Percentiles rank a stretch among this genome's conserved stretches.
phyloP scores from a whole-genome alignment of 2,113 vertebrate genomes.

The rat (Rattus norvegicus) region GRCr8 NC_086028.1:92358501-92359000 shows the following conservation, averaged over 20 bases:
- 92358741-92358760: slow-evolving; percentile 89
- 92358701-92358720: slow-evolving; percentile 84
- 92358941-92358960: slow-evolving; percentile 90
- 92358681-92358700: slow-evolving; percentile 72
- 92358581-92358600: slow-evolving; percentile 39
- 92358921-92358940: slow-evolving; percentile 93
- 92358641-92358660: slow-evolving; percentile 79
- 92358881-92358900: slow-evolving; percentile 92
- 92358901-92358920: slow-evolving; percentile 89
- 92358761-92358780: slow-evolving; percentile 89
- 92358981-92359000: slow-evolving; percentile 88
- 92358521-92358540: slow-evolving; percentile 52
- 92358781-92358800: slow-evolving; percentile 83
- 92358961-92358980: slow-evolving; percentile 89
- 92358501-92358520: slow-evolving; percentile 25
- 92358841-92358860: slow-evolving; percentile 85
- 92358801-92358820: slow-evolving; percentile 88
- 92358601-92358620: slow-evolving; percentile 75
- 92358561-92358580: slow-evolving; percentile 59
- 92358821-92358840: slow-evolving; percentile 95
- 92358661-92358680: slow-evolving; percentile 71
- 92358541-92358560: slow-evolving; percentile 63
- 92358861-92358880: slow-evolving; percentile 89
- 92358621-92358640: slow-evolving; percentile 67
- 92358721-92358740: slow-evolving; percentile 89